Evolutionary conservation across 2,113 vertebrate genomes (phyloP), one percentile per base, ranked within the genome.

Genomic region (Ifrita kowaldi): DNA sequence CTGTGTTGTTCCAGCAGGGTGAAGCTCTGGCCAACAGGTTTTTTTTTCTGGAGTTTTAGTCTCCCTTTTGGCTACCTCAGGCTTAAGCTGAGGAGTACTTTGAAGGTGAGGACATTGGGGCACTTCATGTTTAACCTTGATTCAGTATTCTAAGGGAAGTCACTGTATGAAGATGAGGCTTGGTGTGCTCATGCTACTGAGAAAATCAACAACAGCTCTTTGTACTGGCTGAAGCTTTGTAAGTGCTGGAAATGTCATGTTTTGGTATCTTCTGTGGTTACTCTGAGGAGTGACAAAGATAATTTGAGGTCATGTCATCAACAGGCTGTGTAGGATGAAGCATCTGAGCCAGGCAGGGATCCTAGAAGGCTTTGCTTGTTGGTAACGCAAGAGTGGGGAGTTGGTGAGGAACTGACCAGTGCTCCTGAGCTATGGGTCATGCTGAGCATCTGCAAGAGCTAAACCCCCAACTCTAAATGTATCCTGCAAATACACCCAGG

Each of bases 211-310:
- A 59, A 42, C 44, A 76, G 60, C 28, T 71, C 64, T 87, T 78
- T 10, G 3, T 64, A 42, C 65, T 60, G 33, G 37, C 7, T 73
- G 55, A 87, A 87, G 57, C 33, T 91, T 89, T 82, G 0, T 20
- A 57, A 71, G 32, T 57, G 21, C 70, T 85, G 62, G 20, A 95
- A 92, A 69, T 73, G 53, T 68, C 47, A 47, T n/a, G 22, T 70
- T 93, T 93, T 85, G 62, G 39, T 94, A 71, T 73, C 74, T 93
- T 84, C 53, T 81, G 69, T 35, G 57, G 53, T 76, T 64, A 82
- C 39, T 44, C 20, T 81, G 49, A 83, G 64, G 9, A 79, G 32
- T 52, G 57, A 82, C 17, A 82, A 82, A 82, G 53, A 60, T 92
- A 87, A 75, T n/a, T 78, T 60, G 59, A 93, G 64, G 22, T 81